Percentiles rank a stretch among this genome's conserved stretches.
These are phyloP conservation scores for Ranitomeya imitator DNA, from an alignment of 2,113 vertebrate species.

Conservation along the genomic window DNA sequence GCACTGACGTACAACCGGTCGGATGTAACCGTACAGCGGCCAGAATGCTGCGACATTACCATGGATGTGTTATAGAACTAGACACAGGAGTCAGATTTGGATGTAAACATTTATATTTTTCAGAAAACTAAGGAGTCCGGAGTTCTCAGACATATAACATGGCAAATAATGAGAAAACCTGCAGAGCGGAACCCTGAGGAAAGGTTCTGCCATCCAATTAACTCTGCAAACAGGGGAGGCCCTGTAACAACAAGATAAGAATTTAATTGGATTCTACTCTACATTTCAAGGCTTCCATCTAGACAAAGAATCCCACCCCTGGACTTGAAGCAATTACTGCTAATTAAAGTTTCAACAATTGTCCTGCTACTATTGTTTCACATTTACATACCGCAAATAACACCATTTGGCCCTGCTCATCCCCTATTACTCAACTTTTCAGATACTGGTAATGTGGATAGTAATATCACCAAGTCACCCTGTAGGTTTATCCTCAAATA, in stretches of 20 bases:
- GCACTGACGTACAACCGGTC: not conserved
- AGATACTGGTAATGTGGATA: not conserved
- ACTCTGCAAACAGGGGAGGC: conserved; percentile 45
- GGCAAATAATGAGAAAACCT: conserved; percentile 35
- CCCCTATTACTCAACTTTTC: not conserved
- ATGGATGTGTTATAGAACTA: not conserved
- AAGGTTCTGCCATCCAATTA: conserved; percentile 48
- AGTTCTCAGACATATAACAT: not conserved
- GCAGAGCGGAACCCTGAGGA: conserved; percentile 16
- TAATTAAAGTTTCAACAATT: conserved; percentile 43
- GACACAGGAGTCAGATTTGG: not conserved
- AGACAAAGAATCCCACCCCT: conserved; percentile 39
- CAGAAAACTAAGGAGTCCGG: not conserved
- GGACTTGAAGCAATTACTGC: conserved; percentile 14
- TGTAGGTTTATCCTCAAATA: not conserved
- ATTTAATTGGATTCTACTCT: conserved; percentile 53
- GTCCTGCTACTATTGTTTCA: not conserved
- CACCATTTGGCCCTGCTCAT: not conserved
- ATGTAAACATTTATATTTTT: not conserved
- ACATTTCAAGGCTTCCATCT: conserved; percentile 45
- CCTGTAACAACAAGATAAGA: conserved; percentile 54
- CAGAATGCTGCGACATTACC: not conserved
- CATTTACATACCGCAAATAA: conserved; percentile 30
- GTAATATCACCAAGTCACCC: not conserved
- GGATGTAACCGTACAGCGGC: not conserved